Conservation (phyloP, 2,888 invertebrate species). For the Drosophila percnosoma region DNA sequence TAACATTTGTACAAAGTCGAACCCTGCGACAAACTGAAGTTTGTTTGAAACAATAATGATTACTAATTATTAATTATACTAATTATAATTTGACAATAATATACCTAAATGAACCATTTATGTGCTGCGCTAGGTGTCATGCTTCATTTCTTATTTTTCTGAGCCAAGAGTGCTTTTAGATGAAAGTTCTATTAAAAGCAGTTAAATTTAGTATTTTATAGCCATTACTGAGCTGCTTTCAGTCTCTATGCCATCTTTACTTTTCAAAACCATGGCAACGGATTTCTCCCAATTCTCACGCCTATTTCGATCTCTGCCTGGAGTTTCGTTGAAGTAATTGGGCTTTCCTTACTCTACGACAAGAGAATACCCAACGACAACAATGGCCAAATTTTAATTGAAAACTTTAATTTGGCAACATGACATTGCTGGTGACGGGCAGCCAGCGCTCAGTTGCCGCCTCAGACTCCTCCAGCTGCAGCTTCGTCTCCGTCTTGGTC, state of each 20-base stretch:
- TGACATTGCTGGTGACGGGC: conserved; percentile 39
- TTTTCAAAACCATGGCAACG: not conserved
- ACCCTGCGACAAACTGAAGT: not conserved
- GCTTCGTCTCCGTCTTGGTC: conserved; percentile 53
- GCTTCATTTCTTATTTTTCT: too few relatives aligned
- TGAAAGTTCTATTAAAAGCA: not conserved
- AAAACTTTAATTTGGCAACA: conserved; percentile 80
- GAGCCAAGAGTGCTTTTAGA: too few relatives aligned
- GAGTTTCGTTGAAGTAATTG: not conserved
- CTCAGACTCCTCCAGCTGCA: conserved; percentile 31
- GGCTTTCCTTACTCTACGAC: conserved; percentile 9
- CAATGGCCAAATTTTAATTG: conserved; percentile 75
- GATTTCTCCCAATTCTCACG: conserved; percentile 19
- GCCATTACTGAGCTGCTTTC: not conserved
- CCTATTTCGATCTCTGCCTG: conserved; percentile 4
- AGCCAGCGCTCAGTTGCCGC: conserved; percentile 11
- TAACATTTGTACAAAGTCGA: not conserved
- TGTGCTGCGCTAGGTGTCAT: too few relatives aligned
- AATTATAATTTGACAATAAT: too few relatives aligned
- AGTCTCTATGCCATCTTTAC: not conserved
- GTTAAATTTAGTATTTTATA: not conserved
- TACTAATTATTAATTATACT: not conserved
- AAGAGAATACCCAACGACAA: conserved; percentile 53
- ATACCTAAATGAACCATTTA: too few relatives aligned
- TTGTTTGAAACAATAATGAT: not conserved